phyloP scores from a whole-genome alignment of 1,140 invertebrate genomes.

The Macrocentrus cingulum region DNA sequence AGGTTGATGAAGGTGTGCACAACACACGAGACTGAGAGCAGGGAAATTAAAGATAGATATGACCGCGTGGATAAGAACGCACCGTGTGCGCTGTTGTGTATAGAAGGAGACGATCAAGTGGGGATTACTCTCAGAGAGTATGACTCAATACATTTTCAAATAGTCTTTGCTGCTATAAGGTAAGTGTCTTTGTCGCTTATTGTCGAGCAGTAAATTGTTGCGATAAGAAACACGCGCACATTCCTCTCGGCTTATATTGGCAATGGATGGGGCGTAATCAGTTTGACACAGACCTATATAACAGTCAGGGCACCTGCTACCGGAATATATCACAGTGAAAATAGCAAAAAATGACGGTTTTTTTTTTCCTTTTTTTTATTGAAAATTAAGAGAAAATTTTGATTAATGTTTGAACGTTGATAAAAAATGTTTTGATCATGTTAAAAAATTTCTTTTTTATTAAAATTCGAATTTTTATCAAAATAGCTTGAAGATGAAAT shows the following conservation, averaged over 20 bases:
- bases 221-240: conserved; percentile 13
- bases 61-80: conserved; percentile 21
- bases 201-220: conserved; percentile 7
- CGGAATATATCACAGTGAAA: too few species aligned
- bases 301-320: too few species aligned
- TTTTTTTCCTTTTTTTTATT: too few species aligned
- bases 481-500: too few species aligned
- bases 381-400: too few species aligned
- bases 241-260: conserved; percentile 8
- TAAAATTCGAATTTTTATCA: too few species aligned
- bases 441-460: too few species aligned
- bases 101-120: conserved; percentile 16
- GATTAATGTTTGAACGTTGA: too few species aligned
- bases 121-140: background rate
- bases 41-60: conserved; percentile 28
- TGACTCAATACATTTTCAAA: conserved; percentile 9
- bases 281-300: too few species aligned
- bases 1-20: background rate
- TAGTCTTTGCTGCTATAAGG: background rate
- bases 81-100: too few species aligned
- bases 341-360: too few species aligned
- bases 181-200: background rate
- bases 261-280: background rate
- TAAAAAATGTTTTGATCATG: too few species aligned
- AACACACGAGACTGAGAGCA: conserved; percentile 19